Percentiles rank a stretch among this genome's conserved stretches.
These are phyloP conservation scores for Myotis vivesi DNA, from an alignment of 2,797 vertebrate species.

Conservation along the genomic window DNA sequence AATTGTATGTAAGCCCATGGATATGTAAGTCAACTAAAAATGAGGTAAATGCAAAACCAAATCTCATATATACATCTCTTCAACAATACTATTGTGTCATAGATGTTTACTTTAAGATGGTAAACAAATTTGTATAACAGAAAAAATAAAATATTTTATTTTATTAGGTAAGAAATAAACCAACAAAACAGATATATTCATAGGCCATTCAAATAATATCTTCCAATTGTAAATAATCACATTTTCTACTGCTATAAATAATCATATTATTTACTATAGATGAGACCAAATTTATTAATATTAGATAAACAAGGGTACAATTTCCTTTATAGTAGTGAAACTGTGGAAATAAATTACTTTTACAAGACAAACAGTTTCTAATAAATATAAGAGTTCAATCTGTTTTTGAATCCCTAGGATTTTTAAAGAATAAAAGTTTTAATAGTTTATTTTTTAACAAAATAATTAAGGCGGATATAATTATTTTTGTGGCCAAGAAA, in stretches of 20 bases:
- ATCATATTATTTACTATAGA: neutral
- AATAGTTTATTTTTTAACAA: neutral
- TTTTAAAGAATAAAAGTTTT: neutral
- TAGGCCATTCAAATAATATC: neutral
- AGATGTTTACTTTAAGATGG: neutral
- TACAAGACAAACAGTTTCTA: neutral
- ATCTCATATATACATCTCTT: neutral
- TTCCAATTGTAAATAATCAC: neutral
- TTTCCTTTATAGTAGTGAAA: slow-evolving; percentile 55
- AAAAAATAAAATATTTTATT: neutral
- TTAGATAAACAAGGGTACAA: neutral
- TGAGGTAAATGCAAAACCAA: neutral
- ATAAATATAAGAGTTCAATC: neutral
- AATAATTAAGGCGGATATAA: neutral
- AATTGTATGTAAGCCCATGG: neutral
- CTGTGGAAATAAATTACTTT: neutral
- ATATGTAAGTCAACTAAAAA: neutral
- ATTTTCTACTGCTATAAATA: neutral
- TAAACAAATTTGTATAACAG: neutral
- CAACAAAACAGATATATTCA: neutral
- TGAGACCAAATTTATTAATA: neutral
- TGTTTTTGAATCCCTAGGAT: neutral
- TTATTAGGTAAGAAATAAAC: neutral
- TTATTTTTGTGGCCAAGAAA: neutral
- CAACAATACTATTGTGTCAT: neutral